A percentile compares a stretch with the other conserved stretches of the same genome.
These are phyloP conservation scores for Synaphobranchus kaupii DNA, from an alignment of 2,797 vertebrate species.

Conservation along the genomic window DNA sequence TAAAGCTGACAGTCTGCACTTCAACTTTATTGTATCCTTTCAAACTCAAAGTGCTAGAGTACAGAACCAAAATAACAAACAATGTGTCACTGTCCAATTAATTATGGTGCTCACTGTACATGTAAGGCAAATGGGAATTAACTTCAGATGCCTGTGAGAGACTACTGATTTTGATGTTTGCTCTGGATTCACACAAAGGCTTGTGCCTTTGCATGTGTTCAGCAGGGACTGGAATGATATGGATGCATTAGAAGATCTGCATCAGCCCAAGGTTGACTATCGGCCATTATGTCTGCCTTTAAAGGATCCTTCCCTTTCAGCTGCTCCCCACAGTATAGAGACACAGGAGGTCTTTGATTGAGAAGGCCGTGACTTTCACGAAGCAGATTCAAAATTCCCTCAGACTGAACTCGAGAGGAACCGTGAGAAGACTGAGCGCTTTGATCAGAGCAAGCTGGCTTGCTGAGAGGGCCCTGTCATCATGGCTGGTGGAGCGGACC, in stretches of 20 bases:
- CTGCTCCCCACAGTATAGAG: neutral
- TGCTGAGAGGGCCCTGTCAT: neutral
- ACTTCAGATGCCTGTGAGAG: neutral
- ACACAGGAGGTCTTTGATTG: neutral
- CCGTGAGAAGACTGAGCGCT: neutral
- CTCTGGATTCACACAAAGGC: neutral
- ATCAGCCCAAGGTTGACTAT: neutral
- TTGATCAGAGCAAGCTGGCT: neutral
- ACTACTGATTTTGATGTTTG: neutral
- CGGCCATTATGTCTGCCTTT: neutral
- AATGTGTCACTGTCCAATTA: no score
- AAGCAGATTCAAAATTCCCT: neutral
- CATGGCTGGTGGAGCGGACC: neutral
- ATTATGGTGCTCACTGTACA: no score
- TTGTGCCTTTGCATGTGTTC: neutral
- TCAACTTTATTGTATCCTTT: no score
- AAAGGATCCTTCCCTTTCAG: neutral
- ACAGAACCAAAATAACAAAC: no score
- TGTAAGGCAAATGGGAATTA: neutral
- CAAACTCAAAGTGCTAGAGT: no score
- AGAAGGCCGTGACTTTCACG: neutral
- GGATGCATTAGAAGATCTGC: neutral
- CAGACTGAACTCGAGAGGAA: conserved; percentile 8
- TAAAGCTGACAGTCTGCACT: no score
- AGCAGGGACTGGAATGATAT: neutral